Evolutionary conservation across 2,888 invertebrate genomes (phyloP), one percentile per base, ranked within the genome.

Genomic region (Uloborus plumipes): DNA sequence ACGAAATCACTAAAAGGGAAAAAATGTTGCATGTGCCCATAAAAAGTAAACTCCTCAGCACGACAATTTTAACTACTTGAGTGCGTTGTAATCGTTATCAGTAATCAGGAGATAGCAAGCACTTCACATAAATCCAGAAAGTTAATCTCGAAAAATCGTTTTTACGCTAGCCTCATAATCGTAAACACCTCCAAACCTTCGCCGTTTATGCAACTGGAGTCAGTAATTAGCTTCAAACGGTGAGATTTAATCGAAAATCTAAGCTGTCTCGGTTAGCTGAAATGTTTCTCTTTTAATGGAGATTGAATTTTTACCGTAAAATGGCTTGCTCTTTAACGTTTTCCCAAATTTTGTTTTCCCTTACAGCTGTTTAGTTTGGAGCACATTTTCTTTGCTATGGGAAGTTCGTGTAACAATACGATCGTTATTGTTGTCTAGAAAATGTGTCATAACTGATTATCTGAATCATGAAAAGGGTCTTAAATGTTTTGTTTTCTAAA

Each of bases 61-160:
- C 39, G 39, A 39, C 39, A 39, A 50, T 58, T 78, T 78, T 72
- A 78, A 69, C 76, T 69, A 49, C 69, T 69, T 62, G 62, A 71
- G 71, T 58, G 59, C 78, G n/a, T 72, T 65, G 51, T 78, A 66
- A 78, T 66, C 78, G 58, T 72, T 78, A 78, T 78, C 78, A 72
- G 70, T 39, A 39, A 31, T 22, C 64, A 7, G 64, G 18, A 39
- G 18, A 39, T 39, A 39, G 65, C 64, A 51, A 73, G 65, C 78
- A 72, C 78, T 78, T 66, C 78, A 64, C 71, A 72, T 78, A 78
- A 78, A 78, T 72, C 71, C 58, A 39, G 49, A 31, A 31, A 70
- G 65, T 72, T 78, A 78, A 78, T 78, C 78, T 78, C 78, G 65
- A 71, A 58, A 66, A 78, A 78, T 64, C 65, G 64, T 78, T 78